These are phyloP conservation scores for Corticium candelabrum DNA, from an alignment of 37 sponge, comb jelly and placozoan genomes.

Conservation along the genomic window DNA sequence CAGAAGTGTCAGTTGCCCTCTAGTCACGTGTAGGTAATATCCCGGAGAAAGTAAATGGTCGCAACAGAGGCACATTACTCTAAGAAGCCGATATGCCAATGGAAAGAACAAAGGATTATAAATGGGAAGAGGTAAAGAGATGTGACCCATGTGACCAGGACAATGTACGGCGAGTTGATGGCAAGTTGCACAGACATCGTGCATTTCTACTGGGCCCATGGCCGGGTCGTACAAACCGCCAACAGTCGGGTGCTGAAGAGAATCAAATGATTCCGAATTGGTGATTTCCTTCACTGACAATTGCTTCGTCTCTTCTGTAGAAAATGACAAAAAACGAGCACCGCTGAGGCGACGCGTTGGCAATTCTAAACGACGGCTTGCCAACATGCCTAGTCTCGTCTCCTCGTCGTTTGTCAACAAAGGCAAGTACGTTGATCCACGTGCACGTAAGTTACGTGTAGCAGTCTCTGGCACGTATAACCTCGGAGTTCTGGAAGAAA, in stretches of 20 bases:
- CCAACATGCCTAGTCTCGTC: too few relatives aligned
- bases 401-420: too few relatives aligned
- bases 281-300: slow-evolving; percentile 68
- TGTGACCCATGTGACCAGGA: slow-evolving; percentile 95
- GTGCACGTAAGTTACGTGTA: too few relatives aligned
- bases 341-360: neutral
- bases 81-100: slow-evolving; percentile 32
- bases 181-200: slow-evolving; percentile 76
- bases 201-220: slow-evolving; percentile 64
- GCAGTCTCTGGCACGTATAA: too few relatives aligned
- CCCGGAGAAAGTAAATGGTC: slow-evolving; percentile 41
- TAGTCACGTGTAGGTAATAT: slow-evolving; percentile 16
- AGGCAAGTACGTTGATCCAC: too few relatives aligned
- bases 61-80: slow-evolving; percentile 52
- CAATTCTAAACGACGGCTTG: neutral
- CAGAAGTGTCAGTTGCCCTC: slow-evolving; percentile 47
- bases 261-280: slow-evolving; percentile 74
- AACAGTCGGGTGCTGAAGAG: slow-evolving; percentile 55
- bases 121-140: slow-evolving; percentile 82
- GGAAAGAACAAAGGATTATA: slow-evolving; percentile 83
- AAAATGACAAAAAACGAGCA: slow-evolving; percentile 46
- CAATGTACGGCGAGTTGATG: slow-evolving; percentile 68
- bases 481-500: too few relatives aligned
- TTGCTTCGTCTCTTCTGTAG: slow-evolving; percentile 41
- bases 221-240: slow-evolving; percentile 91